Evolutionary conservation across 53 echinoderm and acorn worm genomes (phyloP).

Genomic region (Antedon mediterranea): DNA sequence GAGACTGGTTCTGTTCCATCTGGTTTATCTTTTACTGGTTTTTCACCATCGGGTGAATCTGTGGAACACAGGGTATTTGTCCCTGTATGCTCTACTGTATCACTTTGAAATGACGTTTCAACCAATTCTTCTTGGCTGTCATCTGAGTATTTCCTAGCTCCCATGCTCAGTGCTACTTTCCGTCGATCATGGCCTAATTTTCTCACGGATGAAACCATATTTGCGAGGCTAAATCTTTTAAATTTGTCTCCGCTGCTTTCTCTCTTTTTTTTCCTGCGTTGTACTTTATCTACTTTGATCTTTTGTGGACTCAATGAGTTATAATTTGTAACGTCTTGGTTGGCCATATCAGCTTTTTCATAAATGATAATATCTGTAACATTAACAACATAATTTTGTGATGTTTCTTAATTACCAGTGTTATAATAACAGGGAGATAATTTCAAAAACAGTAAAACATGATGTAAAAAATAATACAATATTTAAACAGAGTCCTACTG

Average conservation of each 20-base stretch:
- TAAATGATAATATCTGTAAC: background rate
- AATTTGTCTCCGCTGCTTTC: background rate
- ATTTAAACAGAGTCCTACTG: too few relatives aligned
- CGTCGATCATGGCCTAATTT: background rate
- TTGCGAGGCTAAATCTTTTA: background rate
- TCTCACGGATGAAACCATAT: background rate
- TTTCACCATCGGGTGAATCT: background rate
- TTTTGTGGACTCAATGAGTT: background rate
- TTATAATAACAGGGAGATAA: too few relatives aligned
- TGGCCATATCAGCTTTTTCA: background rate
- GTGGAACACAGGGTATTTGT: background rate
- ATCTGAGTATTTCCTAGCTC: too few relatives aligned
- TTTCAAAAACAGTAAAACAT: too few relatives aligned
- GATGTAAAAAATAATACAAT: too few relatives aligned
- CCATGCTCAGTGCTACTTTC: background rate
- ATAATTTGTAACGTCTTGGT: background rate
- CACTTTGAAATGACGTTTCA: background rate
- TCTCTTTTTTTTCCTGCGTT: background rate
- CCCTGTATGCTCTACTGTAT: background rate
- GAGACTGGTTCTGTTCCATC: too few relatives aligned
- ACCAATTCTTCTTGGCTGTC: too few relatives aligned
- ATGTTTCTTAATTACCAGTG: too few relatives aligned
- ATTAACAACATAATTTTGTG: too few relatives aligned
- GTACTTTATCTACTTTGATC: background rate
- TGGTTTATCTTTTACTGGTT: background rate